A percentile compares a stretch with the other conserved stretches of the same genome.
phyloP scores from a whole-genome alignment of 1,140 invertebrate species.

The Sinonovacula constricta region DNA sequence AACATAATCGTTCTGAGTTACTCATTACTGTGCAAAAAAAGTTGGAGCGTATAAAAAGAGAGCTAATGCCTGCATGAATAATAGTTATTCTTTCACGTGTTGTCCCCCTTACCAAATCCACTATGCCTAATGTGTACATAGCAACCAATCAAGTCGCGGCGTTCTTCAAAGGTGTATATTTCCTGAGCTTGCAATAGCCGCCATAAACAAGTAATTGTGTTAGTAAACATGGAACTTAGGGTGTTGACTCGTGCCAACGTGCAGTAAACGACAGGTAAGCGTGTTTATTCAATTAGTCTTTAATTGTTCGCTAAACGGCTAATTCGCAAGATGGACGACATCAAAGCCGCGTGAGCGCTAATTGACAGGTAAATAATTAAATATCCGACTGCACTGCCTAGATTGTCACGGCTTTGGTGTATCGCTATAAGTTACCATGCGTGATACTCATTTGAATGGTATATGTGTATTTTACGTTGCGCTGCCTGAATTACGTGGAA shows the following conservation, averaged over 20 bases:
- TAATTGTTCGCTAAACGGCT: background rate
- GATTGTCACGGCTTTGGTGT: too few species aligned
- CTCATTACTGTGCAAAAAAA: too few species aligned
- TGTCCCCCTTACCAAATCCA: too few species aligned
- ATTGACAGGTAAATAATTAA: background rate
- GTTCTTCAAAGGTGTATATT: constrained; percentile 10
- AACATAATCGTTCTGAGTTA: too few species aligned
- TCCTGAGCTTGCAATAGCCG: constrained; percentile 24
- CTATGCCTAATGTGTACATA: constrained; percentile 51
- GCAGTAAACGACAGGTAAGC: constrained; percentile 41
- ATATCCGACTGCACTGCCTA: too few species aligned
- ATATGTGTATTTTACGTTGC: background rate
- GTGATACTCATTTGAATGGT: background rate
- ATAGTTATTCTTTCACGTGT: too few species aligned
- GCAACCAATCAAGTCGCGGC: constrained; percentile 47
- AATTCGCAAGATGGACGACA: background rate
- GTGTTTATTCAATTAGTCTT: constrained; percentile 35
- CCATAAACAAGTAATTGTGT: constrained; percentile 22
- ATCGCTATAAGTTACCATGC: too few species aligned
- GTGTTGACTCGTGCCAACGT: constrained; percentile 6
- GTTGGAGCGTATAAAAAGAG: too few species aligned
- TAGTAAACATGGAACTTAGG: background rate
- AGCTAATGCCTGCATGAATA: too few species aligned
- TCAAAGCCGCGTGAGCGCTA: background rate
- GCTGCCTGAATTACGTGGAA: background rate